A percentile compares a stretch with the other conserved stretches of the same genome.
phyloP scores from a whole-genome alignment of 2,888 invertebrate species.

The Polyommatus iphigenia region DNA sequence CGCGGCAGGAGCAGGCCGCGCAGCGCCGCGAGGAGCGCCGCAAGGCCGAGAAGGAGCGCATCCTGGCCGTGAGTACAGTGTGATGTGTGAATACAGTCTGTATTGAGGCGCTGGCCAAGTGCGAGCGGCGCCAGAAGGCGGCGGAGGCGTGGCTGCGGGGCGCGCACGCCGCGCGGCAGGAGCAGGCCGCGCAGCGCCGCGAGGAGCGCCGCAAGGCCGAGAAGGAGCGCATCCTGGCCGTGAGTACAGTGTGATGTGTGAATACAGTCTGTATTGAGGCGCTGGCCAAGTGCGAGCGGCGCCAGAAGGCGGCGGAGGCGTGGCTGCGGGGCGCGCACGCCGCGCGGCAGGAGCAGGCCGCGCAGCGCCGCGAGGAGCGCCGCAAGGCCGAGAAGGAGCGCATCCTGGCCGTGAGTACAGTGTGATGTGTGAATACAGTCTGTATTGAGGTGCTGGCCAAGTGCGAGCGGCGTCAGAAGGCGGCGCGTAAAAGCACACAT shows the following conservation, averaged over 20 bases:
- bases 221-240: conserved; percentile 94
- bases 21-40: no score
- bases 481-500: no score
- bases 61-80: no score
- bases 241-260: conserved; percentile 46
- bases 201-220: conserved; percentile 96
- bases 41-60: no score
- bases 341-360: conserved; percentile 97
- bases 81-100: no score
- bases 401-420: conserved; percentile 83
- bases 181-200: conserved; percentile 94
- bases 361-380: conserved; percentile 94
- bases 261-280: conserved; percentile 75
- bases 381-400: conserved; percentile 96
- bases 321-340: conserved; percentile 97
- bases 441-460: conserved; percentile 87
- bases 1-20: no score
- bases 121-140: conserved; percentile 96
- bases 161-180: conserved; percentile 97
- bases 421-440: no score
- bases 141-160: conserved; percentile 97
- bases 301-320: conserved; percentile 94
- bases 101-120: no score
- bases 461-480: conserved; percentile 95
- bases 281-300: conserved; percentile 94